Evolutionary conservation across 2,113 vertebrate genomes (phyloP), one percentile per base, ranked within the genome.

Genomic region (Erythrolamprus reginae): DNA sequence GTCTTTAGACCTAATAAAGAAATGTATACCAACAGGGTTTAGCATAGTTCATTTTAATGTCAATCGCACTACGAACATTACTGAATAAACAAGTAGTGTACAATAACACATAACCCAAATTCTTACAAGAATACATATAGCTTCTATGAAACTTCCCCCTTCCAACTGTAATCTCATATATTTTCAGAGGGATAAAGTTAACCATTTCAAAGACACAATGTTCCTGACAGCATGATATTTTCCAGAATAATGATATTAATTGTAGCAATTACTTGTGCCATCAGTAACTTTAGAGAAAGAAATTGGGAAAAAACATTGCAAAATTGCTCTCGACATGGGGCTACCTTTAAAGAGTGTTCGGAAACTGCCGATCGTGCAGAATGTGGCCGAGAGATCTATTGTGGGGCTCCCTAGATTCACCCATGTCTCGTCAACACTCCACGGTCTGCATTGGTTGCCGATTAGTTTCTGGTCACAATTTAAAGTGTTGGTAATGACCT

Each of bases 271-370:
- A 92, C 47, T 15, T 45, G 26, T 53, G 56, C 47, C 83, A 47
- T 91, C n/a, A 87, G 23, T 89, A 86, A 91, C 33, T 77, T 90
- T n/a, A 90, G 90, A 3, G 0, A 92, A 17, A 89, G 84, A 77
- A 10, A 3, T 4, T 33, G 87, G 26, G 0, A 5, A n/a, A 45
- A 47, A n/a, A 38, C 4, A 0, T 0, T 26, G 82, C 70, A 82
- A 77, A 53, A n/a, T n/a, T n/a, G n/a, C n/a, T n/a, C n/a, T n/a
- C n/a, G n/a, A n/a, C n/a, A n/a, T n/a, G n/a, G n/a, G n/a, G n/a
- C n/a, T n/a, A n/a, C n/a, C n/a, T n/a, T n/a, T n/a, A n/a, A n/a
- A n/a, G n/a, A n/a, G n/a, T n/a, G n/a, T n/a, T n/a, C n/a, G n/a
- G n/a, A n/a, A n/a, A n/a, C n/a, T n/a, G n/a, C n/a, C n/a, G n/a